Evolutionary conservation across 64 coral and sea anemone genomes (phyloP), one percentile per base, ranked within the genome.

Genomic region (Pocillopora damicornis): DNA sequence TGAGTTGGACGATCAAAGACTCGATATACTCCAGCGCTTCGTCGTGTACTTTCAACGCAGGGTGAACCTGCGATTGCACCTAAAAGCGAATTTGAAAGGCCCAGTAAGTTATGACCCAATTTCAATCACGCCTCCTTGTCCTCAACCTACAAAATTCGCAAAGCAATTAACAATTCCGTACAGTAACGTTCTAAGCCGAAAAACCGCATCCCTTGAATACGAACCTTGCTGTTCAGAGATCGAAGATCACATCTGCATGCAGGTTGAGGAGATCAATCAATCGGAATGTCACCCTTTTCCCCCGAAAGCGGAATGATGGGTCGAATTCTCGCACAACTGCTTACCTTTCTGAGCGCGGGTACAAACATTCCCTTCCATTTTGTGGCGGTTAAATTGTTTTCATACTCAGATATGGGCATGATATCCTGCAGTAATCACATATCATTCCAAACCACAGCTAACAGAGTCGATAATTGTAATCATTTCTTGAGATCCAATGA

Each of bases 281-380:
- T 83, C 36, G 80, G 80, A 67, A 85, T 85, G 69, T 72, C 37
- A 58, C 65, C 37, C 23, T 58, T 79, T 58, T 73, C 72, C 68
- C 61, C 38, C 64, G 65, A 73, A 85, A 85, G 20, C 69, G 65
- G 63, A 85, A 85, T 85, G 81, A 51, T 37, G 22, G 80, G 61
- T 83, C 80, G 64, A 68, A 45, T 69, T 67, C 64, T 83, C 35
- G 35, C 38, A 63, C 25, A 67, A 61, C 26, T 76, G n/a, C 87
- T 76, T 79, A 96, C 94, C 94, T 93, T 97, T 87, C 94, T 91
- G 45, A 97, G 79, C 66, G 91, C 76, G 75, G 87, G 76, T 63
- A 96, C 68, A 76, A 96, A 93, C 77, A 96, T 86, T 86, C 94
- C 94, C 75, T 96, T 96, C 91, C 94, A 96, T 90, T 93, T 96